A percentile compares a stretch with the other conserved stretches of the same genome.
phyloP scores from a whole-genome alignment of 1,140 invertebrate genomes.

The Drosophila kepulauana region DNA sequence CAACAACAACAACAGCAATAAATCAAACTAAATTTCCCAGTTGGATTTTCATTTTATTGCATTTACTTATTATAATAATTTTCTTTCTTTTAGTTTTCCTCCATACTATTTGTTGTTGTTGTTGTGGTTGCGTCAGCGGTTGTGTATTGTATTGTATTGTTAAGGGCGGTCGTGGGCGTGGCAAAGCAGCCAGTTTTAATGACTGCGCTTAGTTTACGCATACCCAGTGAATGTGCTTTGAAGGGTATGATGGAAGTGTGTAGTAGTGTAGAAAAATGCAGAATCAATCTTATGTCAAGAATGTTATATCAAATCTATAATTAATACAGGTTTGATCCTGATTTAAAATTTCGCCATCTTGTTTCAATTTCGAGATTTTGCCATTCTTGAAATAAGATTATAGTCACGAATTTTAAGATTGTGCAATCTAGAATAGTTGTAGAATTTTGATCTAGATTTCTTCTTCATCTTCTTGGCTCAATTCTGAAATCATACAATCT shows the following conservation, averaged over 20 bases:
- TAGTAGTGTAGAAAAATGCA: too few relatives aligned
- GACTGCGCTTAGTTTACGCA: slow-evolving; percentile 55
- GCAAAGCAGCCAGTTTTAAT: slow-evolving; percentile 58
- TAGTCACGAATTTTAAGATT: too few relatives aligned
- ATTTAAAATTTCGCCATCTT: too few relatives aligned
- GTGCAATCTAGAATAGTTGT: too few relatives aligned
- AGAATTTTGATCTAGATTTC: too few relatives aligned
- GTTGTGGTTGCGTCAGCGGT: slow-evolving; percentile 37
- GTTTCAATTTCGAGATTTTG: too few relatives aligned
- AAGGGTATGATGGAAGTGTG: background rate
- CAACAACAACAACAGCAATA: slow-evolving; percentile 61
- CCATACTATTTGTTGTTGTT: slow-evolving; percentile 33
- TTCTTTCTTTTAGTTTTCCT: slow-evolving; percentile 32
- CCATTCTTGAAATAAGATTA: too few relatives aligned
- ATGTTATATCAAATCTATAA: too few relatives aligned
- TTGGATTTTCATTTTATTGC: slow-evolving; percentile 83
- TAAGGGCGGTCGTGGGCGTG: slow-evolving; percentile 39
- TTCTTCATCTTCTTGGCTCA: too few relatives aligned
- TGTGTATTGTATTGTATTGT: slow-evolving; percentile 18
- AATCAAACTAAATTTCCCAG: slow-evolving; percentile 78
- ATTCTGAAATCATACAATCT: too few relatives aligned
- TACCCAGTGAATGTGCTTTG: background rate
- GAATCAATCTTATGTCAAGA: too few relatives aligned
- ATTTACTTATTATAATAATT: slow-evolving; percentile 75
- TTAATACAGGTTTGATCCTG: too few relatives aligned